Evolutionary conservation across 2,113 vertebrate species (phyloP), one percentile per base, ranked within the genome.

Genomic region (Indri indri): DNA sequence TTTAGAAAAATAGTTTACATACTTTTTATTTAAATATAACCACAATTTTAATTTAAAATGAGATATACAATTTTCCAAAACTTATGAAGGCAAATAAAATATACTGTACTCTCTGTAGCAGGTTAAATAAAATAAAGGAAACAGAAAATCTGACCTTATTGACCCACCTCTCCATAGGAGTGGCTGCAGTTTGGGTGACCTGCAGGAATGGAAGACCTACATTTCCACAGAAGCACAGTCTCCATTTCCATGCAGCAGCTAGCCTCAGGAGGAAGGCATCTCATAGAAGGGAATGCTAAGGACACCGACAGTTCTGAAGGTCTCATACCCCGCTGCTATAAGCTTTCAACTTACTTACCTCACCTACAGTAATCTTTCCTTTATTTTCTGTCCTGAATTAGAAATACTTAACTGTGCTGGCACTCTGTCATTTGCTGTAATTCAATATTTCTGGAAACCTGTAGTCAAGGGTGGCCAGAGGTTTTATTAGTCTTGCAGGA

Each of bases 21-120:
- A 27, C 9, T 91, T 94, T 73, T 18, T 68, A 71, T 68, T 95
- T 90, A 88, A 85, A 90, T 45, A 88, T 30, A 90, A 50, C 25
- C n/a, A 59, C 57, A 79, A 90, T 45, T 68, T 91, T 84, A 90
- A 65, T 27, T 59, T 70, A 88, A 85, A 95, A 70, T 47, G 81
- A 86, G 11, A 57, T 74, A 9, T 57, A 25, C 27, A 83, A 30
- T 14, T 83, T 88, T 54, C 7, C 27, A 96, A 96, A 90, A 50
- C 10, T 4, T 81, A 37, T 25, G 8, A 80, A 81, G 12, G 13
- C 4, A 59, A 71, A 81, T 6, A 40, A 84, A 68, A 76, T 52
- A 34, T 27, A 57, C 18, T 57, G 54, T 57, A 84, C 9, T 34
- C 12, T 32, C 27, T n/a, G 37, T 25, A 93, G 16, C n/a, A 90